These are phyloP conservation scores for Cyclopterus lumpus DNA, from an alignment of 2,797 vertebrate genomes.

Conservation along the genomic window DNA sequence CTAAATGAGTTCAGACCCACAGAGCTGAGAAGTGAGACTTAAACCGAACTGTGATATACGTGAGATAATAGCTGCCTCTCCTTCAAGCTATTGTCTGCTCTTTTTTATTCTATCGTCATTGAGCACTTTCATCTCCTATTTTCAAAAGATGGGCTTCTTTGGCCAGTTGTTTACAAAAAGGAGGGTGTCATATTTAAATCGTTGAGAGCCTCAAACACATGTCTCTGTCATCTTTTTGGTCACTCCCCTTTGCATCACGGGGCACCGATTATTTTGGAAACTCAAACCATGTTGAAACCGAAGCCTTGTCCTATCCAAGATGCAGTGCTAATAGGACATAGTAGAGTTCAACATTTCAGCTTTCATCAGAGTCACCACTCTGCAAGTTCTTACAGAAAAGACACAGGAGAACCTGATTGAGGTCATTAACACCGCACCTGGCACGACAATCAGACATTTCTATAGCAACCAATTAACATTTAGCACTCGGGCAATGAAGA, in stretches of 20 bases:
- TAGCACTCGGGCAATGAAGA: not conserved
- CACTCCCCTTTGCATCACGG: slow-evolving; percentile 36
- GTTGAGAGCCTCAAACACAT: slow-evolving; percentile 36
- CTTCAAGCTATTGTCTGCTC: slow-evolving; percentile 22
- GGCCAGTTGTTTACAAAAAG: slow-evolving; percentile 45
- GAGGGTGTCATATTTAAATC: slow-evolving; percentile 56
- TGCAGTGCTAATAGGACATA: not conserved
- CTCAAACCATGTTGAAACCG: not conserved
- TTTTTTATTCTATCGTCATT: slow-evolving; percentile 39
- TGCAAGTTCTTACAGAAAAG: not conserved
- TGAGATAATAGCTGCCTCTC: slow-evolving; percentile 4
- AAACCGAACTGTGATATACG: slow-evolving; percentile 14
- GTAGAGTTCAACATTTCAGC: not conserved
- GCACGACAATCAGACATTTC: not conserved
- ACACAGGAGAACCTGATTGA: not conserved
- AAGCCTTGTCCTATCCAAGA: not conserved
- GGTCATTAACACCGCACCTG: not conserved
- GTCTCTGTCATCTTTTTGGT: slow-evolving; percentile 51
- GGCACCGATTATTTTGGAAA: slow-evolving; percentile 35
- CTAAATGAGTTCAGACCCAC: not conserved
- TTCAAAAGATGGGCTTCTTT: not conserved
- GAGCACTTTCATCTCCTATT: slow-evolving; percentile 30
- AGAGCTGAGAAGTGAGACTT: not conserved
- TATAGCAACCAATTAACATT: not conserved
- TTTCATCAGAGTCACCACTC: not conserved